Evolutionary conservation across 2,888 invertebrate species (phyloP), one percentile per base, ranked within the genome.

Genomic region (Drosophila borborema): DNA sequence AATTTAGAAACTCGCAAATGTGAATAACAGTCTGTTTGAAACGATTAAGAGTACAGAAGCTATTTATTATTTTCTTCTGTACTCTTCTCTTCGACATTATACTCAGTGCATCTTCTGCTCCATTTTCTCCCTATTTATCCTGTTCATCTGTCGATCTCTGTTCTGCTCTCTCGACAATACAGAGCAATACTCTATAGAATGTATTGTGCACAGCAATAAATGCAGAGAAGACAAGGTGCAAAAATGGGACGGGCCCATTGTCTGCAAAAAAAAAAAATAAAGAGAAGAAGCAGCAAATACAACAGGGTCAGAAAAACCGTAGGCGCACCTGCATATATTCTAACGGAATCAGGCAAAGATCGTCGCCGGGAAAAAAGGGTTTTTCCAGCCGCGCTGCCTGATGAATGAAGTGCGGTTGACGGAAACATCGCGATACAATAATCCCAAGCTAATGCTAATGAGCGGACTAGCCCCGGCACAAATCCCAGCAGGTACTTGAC

Each of bases 211-310:
- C 18, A 56, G 18, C 72, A 74, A 64, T 61, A 66, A 77, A 68
- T 67, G 64, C 70, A 53, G 58, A 18, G 60, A 74, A 65, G 58
- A 86, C 91, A 91, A 92, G 91, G 92, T 91, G 91, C 91, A 92
- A 91, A 91, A 90, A 83, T 91, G 80, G 91, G 90, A 89, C 77
- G 82, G 75, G 72, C 82, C 75, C 74, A 80, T 89, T 90, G 89
- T 89, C 67, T 64, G 74, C 68, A 23, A 74, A 77, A 81, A 36
- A 74, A 23, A 74, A 77, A 77, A 81, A 66, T 16, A 8, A 38
- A 38, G 14, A 43, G 10, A 16, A 45, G 28, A 49, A 34, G n/a
- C 2, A 51, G 49, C 18, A 51, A 34, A 49, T 59, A 69, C 63
- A 68, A 65, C 41, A 59, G 53, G 34, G n/a, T 40, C 36, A 54